Percentiles rank a stretch among this genome's conserved stretches.
Conservation (phyloP, 2,888 invertebrate genomes). For the Sminthurinus aureus region DNA sequence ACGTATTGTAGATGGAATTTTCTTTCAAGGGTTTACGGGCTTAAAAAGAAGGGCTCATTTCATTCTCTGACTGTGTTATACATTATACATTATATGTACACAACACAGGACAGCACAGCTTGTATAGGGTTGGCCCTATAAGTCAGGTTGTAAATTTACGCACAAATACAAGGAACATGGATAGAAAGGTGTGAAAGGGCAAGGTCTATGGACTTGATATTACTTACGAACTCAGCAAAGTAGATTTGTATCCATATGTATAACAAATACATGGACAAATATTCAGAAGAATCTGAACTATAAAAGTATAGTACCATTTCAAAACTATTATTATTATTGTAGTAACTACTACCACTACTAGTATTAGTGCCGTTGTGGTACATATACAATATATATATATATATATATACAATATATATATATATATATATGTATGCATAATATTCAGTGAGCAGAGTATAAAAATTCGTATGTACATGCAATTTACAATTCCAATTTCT, state of each 20-base stretch:
- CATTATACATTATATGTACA: no score
- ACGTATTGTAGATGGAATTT: slow-evolving; percentile 56
- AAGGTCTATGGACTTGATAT: slow-evolving; percentile 39
- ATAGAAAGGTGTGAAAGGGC: slow-evolving; percentile 53
- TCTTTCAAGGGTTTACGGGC: slow-evolving; percentile 42
- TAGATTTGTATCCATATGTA: background rate
- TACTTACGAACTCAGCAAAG: background rate
- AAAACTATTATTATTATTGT: no score
- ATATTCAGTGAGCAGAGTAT: background rate
- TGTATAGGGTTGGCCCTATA: slow-evolving; percentile 28
- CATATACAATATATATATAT: background rate
- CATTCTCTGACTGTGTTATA: slow-evolving; percentile 33
- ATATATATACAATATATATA: background rate
- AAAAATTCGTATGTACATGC: background rate
- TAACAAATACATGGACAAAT: background rate
- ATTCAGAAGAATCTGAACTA: no score
- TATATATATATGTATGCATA: background rate
- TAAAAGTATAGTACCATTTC: no score
- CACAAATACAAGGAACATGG: slow-evolving; percentile 46
- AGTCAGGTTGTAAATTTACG: slow-evolving; percentile 49
- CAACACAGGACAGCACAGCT: background rate
- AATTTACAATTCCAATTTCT: slow-evolving; percentile 9
- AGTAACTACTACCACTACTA: no score
- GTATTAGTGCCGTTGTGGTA: no score
- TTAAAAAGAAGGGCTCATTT: slow-evolving; percentile 51